Base-by-base conservation (phyloP, 2,888 invertebrate species). In the Yponomeuta sedellus region DNA sequence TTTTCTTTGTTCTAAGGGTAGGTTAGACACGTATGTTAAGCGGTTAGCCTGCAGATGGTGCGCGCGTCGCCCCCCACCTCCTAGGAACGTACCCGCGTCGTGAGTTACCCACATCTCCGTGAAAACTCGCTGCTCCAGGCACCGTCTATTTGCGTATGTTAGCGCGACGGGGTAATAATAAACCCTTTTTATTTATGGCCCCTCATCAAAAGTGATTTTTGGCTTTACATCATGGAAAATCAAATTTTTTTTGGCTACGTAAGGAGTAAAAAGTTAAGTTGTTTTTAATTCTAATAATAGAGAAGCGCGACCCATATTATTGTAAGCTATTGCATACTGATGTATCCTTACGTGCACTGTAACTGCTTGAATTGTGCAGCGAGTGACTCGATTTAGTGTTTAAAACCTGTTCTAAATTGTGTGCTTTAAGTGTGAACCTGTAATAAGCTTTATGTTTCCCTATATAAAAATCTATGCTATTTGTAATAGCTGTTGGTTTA, bases 61-160 rank as follows among this genome's bases (percentile, higher is more conserved):
- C 81, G 82, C 82, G 82, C 81, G 81, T 81, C 81, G 81, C 67
- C 75, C 69, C 74, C 69, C 74, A 69, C 74, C 71, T 70, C 66
- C 66, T 70, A 52, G 44, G 16, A 52, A 16, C 16, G 12, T 16
- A 71, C 74, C 77, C 77, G 79, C 77, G 76, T 75, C 73, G 75
- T 74, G 73, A 75, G 76, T 81, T 79, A 80, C 72, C 76, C 73
- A 72, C 75, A 75, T 74, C 76, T 76, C 72, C 74, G 72, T 70
- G 71, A 70, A 70, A 74, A 77, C 70, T 72, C 72, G 70, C 72
- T 71, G 68, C 70, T 71, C 68, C 67, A 68, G 67, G 67, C 69
- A 70, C 69, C 67, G 67, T 68, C 69, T 66, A 68, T 73, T 68
- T 64, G 66, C 44, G 10, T 58, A 58, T 22, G 58, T 58, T 58